Percentiles rank a stretch among this genome's conserved stretches.
phyloP scores from a whole-genome alignment of 2,888 invertebrate species.

The Cryptocephalus moraei region DNA sequence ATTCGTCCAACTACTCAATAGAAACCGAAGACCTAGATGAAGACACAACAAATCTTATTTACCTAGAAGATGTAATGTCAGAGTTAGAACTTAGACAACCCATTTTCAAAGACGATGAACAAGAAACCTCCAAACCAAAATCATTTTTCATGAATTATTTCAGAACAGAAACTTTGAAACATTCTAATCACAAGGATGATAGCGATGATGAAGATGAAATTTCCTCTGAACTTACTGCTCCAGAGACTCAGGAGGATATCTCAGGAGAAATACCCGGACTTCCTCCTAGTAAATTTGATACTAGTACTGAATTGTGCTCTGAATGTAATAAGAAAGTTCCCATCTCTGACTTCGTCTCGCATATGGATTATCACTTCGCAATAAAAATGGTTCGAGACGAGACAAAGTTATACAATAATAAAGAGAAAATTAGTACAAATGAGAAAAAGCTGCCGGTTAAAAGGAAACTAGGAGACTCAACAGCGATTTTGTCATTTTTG shows the following conservation, averaged over 20 bases:
- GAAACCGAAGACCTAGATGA: slow-evolving; percentile 16
- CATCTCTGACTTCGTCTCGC: slow-evolving; percentile 55
- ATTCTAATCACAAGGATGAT: not conserved
- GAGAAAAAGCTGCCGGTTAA: slow-evolving; percentile 1
- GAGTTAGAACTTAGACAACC: slow-evolving; percentile 11
- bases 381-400: slow-evolving; percentile 30
- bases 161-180: no score
- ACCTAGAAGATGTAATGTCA: slow-evolving; percentile 15
- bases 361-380: slow-evolving; percentile 79
- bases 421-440: not conserved
- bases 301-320: slow-evolving; percentile 40
- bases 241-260: not conserved
- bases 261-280: not conserved
- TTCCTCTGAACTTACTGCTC: not conserved
- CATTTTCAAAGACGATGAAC: not conserved
- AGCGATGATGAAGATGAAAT: not conserved
- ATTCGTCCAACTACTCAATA: slow-evolving; percentile 13
- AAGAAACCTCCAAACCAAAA: not conserved
- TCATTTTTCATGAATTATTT: slow-evolving; percentile 22
- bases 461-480: slow-evolving; percentile 4
- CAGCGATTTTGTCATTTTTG: slow-evolving; percentile 18
- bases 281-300: not conserved
- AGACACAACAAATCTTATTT: slow-evolving; percentile 12
- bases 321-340: slow-evolving; percentile 59
- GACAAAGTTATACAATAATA: slow-evolving; percentile 8